These are phyloP conservation scores for Coracopsis vasa DNA, from an alignment of 2,113 vertebrate genomes.

Conservation along the genomic window DNA sequence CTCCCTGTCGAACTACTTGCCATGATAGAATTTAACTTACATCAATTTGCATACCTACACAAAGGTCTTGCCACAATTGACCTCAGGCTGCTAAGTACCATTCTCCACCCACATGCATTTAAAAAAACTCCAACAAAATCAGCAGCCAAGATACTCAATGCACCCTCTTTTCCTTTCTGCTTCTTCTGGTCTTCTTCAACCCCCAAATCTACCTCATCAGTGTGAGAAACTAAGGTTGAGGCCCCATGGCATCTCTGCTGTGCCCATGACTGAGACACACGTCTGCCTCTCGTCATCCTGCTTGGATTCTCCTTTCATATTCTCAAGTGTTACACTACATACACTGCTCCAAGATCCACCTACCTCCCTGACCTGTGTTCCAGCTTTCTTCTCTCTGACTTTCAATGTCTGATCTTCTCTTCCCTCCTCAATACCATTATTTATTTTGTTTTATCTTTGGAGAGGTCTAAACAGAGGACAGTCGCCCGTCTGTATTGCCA, in stretches of 20 bases:
- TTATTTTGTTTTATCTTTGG: not conserved
- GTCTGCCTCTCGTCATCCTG: not conserved
- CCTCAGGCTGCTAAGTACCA: not conserved
- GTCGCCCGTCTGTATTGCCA: not conserved
- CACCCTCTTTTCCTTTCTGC: not conserved
- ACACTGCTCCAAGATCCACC: not conserved
- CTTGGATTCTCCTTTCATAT: not conserved
- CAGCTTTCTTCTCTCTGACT: not conserved
- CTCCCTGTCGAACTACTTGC: not conserved
- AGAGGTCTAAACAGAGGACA: not conserved
- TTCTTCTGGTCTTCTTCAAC: not conserved
- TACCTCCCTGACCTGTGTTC: not conserved
- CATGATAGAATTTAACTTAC: not conserved
- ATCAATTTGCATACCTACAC: not conserved
- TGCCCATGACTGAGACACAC: not conserved
- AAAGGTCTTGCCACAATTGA: not conserved
- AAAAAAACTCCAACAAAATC: not conserved
- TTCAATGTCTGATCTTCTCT: not conserved
- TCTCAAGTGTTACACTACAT: accelerated
- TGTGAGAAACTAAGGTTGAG: not conserved
- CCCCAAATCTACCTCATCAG: not conserved
- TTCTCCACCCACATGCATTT: not conserved
- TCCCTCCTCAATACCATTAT: not conserved
- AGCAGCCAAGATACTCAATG: not conserved
- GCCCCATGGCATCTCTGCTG: not conserved